phyloP scores from a whole-genome alignment of 2,113 vertebrate genomes.

The Macquaria ambigua region DNA sequence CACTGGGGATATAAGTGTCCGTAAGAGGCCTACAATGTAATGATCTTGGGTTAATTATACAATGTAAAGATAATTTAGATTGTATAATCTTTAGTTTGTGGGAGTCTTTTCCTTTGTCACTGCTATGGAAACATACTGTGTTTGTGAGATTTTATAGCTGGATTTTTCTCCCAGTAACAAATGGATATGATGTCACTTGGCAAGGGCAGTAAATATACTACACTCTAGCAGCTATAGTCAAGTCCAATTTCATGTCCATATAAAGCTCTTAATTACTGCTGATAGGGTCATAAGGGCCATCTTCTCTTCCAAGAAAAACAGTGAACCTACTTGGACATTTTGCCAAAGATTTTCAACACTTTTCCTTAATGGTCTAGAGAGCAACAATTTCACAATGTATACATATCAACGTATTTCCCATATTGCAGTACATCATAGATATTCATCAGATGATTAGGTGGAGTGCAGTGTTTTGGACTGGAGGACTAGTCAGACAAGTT shows the following conservation, averaged over 20 bases:
- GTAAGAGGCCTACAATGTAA: not conserved
- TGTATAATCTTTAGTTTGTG: constrained; percentile 2
- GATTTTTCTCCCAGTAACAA: constrained; percentile 44
- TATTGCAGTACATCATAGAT: constrained; percentile 62
- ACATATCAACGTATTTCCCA: constrained; percentile 68
- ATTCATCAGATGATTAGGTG: constrained; percentile 52
- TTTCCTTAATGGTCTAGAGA: constrained; percentile 46
- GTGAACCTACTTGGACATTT: constrained; percentile 51
- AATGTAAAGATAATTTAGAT: not conserved
- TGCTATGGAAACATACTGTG: constrained; percentile 28
- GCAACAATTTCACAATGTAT: constrained; percentile 61
- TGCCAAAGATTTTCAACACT: constrained; percentile 67
- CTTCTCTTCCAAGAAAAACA: constrained; percentile 70
- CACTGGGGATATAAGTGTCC: not conserved
- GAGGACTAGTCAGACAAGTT: constrained; percentile 23
- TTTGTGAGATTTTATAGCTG: constrained; percentile 41
- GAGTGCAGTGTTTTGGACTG: constrained; percentile 4
- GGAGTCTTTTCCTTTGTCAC: not conserved
- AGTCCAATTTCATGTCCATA: constrained; percentile 62
- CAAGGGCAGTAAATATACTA: constrained; percentile 30
- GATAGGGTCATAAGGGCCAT: constrained; percentile 43
- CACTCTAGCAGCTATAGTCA: constrained; percentile 36
- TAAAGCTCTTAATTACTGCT: constrained; percentile 63
- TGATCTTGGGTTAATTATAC: too few species aligned
- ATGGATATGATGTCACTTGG: constrained; percentile 65